Base-by-base conservation (phyloP, 2,113 vertebrate species). In the Glaucidium brasilianum region DNA sequence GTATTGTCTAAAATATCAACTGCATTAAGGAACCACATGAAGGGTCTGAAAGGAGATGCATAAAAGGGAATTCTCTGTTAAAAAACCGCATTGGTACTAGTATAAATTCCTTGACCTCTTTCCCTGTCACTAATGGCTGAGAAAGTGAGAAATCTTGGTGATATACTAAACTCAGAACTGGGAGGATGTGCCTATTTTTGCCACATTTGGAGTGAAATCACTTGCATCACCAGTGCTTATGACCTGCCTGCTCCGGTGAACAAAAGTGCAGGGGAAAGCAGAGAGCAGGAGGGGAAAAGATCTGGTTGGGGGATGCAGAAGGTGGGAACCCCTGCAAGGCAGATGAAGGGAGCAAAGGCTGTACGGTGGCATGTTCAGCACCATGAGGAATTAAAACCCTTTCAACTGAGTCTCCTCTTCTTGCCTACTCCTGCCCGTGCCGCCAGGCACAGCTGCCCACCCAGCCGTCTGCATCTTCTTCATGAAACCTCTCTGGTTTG, bases 231-330 rank as follows among this genome's bases (percentile, higher is more conserved):
- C 32, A 6, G 12, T 9, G 23, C 34, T 75, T 25, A 6, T 27
- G 34, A 56, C 29, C 39, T 62, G 11, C 26, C 68, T 50, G 45
- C 56, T 71, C 43, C 74, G 68, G 49, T 3, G 2, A 64, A n/a
- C 60, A 29, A 62, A 62, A 78, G 29, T 8, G 25, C 0, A 14
- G 58, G n/a, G 39, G 0, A 0, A 64, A 88, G 69, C 29, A 32
- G 50, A 83, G 71, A 50, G 45, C 15, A 49, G 39, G 58, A 62
- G 32, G 20, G 29, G n/a, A 49, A 41, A 47, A 63, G 60, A 64
- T 11, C 25, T 69, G 50, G 9, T 25, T 1, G 2, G 18, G 13
- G n/a, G 4, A 2, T 43, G 35, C 35, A 39, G 71, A 73, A 80
- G 13, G 4, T 50, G 58, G 27, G 60, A 79, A 10, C 2, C 2